Evolutionary conservation across 2,888 invertebrate genomes (phyloP), one percentile per base, ranked within the genome.

Genomic region (Tinea semifulvella): DNA sequence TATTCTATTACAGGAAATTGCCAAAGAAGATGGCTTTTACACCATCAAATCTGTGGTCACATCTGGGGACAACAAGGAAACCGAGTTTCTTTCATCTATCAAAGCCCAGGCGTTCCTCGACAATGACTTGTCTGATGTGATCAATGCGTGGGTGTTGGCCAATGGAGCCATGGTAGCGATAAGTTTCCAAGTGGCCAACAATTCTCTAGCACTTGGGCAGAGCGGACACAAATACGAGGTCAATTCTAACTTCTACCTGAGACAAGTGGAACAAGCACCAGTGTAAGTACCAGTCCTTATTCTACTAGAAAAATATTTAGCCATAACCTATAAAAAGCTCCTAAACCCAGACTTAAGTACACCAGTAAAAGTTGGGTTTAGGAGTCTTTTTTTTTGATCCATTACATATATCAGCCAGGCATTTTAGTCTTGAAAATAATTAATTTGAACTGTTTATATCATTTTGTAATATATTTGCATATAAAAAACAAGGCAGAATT

Each of bases 211-310:
- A 26, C 42, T 56, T 10, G 44, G 46, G 6, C 53, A 49, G 36
- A 51, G 46, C 17, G 50, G 49, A 36, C 53, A 56, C 49, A 62
- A 53, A 27, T 64, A 59, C 53, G 58, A 63, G 49, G 88, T 94
- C 66, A 89, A 88, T 50, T 93, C 94, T 0, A 88, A 87, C 54
- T 88, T 96, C 20, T 85, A 88, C 55, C 85, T 96, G 1, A 87
- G 89, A 52, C 89, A 92, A 59, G 88, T 92, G 38, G 92, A 94
- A 58, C 83, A 86, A 53, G 96, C 93, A 6, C 94, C 95, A 44
- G 83, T 88, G 86, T 77, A 70, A 58, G 75, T 68, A 54, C 14
- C n/a, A n/a, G n/a, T n/a, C n/a, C n/a, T n/a, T n/a, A n/a, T n/a
- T n/a, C n/a, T n/a, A n/a, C n/a, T n/a, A n/a, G n/a, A n/a, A n/a